Base-by-base conservation (phyloP, 2,113 vertebrate genomes). In the Chroicocephalus ridibundus region DNA sequence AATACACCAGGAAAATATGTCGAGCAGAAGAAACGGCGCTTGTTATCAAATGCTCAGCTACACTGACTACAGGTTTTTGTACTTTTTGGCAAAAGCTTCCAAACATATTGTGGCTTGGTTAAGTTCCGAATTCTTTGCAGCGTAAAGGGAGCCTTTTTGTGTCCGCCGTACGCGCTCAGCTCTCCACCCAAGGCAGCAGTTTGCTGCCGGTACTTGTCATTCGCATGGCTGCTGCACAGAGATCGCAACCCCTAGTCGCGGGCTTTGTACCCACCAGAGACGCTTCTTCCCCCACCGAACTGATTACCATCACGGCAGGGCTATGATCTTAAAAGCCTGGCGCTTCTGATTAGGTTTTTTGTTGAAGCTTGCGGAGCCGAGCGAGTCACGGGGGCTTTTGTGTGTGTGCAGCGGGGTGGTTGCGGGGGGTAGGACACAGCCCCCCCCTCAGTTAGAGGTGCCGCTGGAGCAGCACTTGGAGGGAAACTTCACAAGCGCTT, bases 1-100 rank as follows among this genome's bases (percentile, higher is more conserved):
- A 96, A 97, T 97, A 88, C 68, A 95, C 88, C 95, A 96, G 96
- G 90, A 96, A 97, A 96, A 94, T 96, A 82, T 83, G 97, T 95
- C 5, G 40, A 96, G 94, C 83, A 97, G 93, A 97, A 97, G 96
- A 96, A 97, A 79, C 61, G 71, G 22, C 13, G 32, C 96, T 97
- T 82, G 94, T 89, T 97, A 90, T 94, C 95, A 75, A 95, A 96
- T 84, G 97, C 93, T 95, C 91, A 96, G 93, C 96, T 96, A 90
- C 95, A 71, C 94, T 86, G 96, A 94, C 98, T 97, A 83, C 85
- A 98, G 97, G 96, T 95, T 98, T 98, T 95, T 94, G 74, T 95
- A 88, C 86, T 95, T 98, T 95, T 94, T 97, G 97, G 94, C 95
- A 94, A 96, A 94, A 91, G 62, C 88, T 36, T 93, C 88, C 82